Evolutionary conservation across 2,113 vertebrate genomes (phyloP), one percentile per base, ranked within the genome.

Genomic region (Dolichotis patagonum): DNA sequence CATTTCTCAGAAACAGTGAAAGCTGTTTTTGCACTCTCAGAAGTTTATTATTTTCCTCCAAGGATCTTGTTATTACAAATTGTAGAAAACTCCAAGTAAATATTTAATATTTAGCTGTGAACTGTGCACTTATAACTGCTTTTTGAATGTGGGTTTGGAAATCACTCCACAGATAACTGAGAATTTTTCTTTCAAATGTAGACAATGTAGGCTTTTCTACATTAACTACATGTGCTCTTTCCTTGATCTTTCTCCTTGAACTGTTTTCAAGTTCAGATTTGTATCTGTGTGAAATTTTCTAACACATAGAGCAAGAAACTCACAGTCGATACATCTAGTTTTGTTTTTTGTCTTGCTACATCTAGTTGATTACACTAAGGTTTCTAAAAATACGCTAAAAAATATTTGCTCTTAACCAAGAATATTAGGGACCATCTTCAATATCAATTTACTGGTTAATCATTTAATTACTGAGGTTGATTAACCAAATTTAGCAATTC

Each of bases 381-480:
- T 89, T 90, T 93, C 94, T 65, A 81, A 95, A 93, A 96, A 62
- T 38, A 94, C 73, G 43, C 56, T 91, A 62, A 90, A 97, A 97
- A 97, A 96, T 49, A 16, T 88, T 92, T 98, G 69, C 30, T 97
- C 82, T 96, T 96, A 91, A 91, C 46, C 78, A 77, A 98, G 85
- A 87, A 69, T 67, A 82, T 81, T 20, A 87, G 95, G 67, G 94
- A 73, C 69, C 19, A n/a, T 28, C 0, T 94, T 63, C 46, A 41
- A 67, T 75, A 38, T 81, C 91, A 97, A 78, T 75, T 96, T 82
- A 56, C 96, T 82, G 78, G 83, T 97, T 88, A 95, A 97, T 96
- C 73, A 93, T 97, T 97, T 69, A 60, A 89, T 98, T 97, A 93
- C 91, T 96, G 91, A 96, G 97, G 77, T 82, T 63, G 97, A 16